These are phyloP conservation scores for Tanytarsus gracilentus DNA, from an alignment of 2,888 invertebrate genomes.

Conservation along the genomic window DNA sequence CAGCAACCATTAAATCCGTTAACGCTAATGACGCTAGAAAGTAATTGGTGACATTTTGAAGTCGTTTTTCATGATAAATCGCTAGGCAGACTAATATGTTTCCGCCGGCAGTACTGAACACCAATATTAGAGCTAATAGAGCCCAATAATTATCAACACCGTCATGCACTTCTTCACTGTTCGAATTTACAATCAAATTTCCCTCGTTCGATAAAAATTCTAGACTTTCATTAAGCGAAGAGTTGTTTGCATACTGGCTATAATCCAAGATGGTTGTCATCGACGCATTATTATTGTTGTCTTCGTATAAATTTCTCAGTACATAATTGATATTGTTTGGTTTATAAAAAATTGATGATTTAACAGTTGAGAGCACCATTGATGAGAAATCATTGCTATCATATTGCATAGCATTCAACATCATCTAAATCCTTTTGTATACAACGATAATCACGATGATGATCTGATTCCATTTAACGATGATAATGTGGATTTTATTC, in stretches of 20 bases:
- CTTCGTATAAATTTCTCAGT: not conserved
- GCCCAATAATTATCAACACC: constrained; percentile 71
- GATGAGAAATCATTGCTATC: constrained; percentile 7
- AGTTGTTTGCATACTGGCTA: not conserved
- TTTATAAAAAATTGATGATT: not conserved
- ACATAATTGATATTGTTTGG: not conserved
- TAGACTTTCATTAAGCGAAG: not conserved
- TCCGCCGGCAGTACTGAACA: constrained; percentile 79
- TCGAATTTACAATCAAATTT: not conserved
- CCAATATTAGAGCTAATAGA: constrained; percentile 63
- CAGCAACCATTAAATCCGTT: constrained; percentile 88
- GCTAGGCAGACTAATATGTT: constrained; percentile 91
- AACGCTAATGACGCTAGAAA: constrained; percentile 92
- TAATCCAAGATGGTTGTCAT: constrained; percentile 8
- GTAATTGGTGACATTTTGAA: constrained; percentile 96
- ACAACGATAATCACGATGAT: not conserved
- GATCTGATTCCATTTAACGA: constrained; percentile 5
- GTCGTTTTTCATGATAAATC: constrained; percentile 78
- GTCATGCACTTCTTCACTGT: not conserved
- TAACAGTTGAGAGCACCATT: constrained; percentile 15
- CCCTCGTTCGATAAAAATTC: not conserved
- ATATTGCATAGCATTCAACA: not conserved
- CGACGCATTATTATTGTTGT: constrained; percentile 1
- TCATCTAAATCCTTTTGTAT: not conserved
- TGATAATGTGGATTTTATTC: not conserved